Evolutionary conservation across 2,888 invertebrate genomes (phyloP), one percentile per base, ranked within the genome.

Genomic region (Eilema caniola): DNA sequence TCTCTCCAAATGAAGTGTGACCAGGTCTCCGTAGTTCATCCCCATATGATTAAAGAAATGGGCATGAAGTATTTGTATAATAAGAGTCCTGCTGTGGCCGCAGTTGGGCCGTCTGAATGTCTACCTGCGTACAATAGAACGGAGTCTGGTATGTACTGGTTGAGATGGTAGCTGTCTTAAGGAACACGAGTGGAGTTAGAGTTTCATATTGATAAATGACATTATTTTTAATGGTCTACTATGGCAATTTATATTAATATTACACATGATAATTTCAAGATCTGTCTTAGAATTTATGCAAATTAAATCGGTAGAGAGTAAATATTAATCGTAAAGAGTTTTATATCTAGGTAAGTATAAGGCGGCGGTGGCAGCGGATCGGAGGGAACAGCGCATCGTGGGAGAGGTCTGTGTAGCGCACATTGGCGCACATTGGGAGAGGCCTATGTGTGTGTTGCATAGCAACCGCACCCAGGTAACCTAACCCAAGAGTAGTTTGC

Each of bases 61-160:
- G 85, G 87, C 0, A 75, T 84, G 1, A 85, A 84, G 28, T 89
- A 90, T 56, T 23, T 72, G 4, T 63, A 62, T 12, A 59, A 59
- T 5, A 91, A 86, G 70, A 92, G 90, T 71, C 95, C 95, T 0
- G 94, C 83, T 2, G 86, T 95, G 10, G 89, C 90, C 10, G 95
- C 89, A 0, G 79, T 94, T 0, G 96, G 96, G 0, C 93, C 94
- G 0, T 85, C 91, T 0, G 96, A 96, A 77, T 83, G 84, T 37
- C 66, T 95, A 23, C 90, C 93, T 0, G 93, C 94, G 10, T 96
- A 95, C 76, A 83, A 66, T 33, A 86, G 92, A 56, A 86, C 91
- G 31, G 85, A 92, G 66, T 79, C 90, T 57, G 88, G 88, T 20
- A 90, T 83, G 85, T 93, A 91, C 77, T 94, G 94, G 94, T 74